These are phyloP conservation scores for Pantherophis guttatus DNA, from an alignment of 2,113 vertebrate species.

Conservation along the genomic window DNA sequence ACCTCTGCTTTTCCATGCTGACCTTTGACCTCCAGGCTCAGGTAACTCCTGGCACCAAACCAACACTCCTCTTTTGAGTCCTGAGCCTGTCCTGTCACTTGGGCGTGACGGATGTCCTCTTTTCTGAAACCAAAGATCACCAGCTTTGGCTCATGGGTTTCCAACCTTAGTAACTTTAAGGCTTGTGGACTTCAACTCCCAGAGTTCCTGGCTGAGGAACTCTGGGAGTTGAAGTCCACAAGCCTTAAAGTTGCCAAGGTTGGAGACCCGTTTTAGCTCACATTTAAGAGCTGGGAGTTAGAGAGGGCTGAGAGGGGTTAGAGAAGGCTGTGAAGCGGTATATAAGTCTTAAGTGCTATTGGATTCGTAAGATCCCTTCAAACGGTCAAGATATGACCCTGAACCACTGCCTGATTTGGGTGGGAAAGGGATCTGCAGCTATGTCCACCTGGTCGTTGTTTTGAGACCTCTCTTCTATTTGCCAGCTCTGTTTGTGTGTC, in stretches of 20 bases:
- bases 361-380: too few relatives aligned
- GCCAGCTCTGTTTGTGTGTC: conserved; percentile 78
- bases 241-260: too few relatives aligned
- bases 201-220: too few relatives aligned
- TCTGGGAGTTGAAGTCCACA: too few relatives aligned
- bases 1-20: conserved; percentile 83
- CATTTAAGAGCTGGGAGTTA: background rate
- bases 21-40: conserved; percentile 87
- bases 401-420: background rate
- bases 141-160: background rate
- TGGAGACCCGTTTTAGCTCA: background rate
- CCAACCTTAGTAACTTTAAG: too few relatives aligned
- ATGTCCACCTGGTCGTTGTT: background rate
- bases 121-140: background rate
- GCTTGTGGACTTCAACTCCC: too few relatives aligned
- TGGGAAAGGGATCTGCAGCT: background rate
- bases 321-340: too few relatives aligned
- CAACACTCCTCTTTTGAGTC: background rate
- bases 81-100: background rate
- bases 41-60: conserved; percentile 55
- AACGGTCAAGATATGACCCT: too few relatives aligned
- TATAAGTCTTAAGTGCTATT: too few relatives aligned
- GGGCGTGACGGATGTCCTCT: background rate
- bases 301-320: too few relatives aligned
- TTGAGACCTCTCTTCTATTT: background rate